A percentile compares a stretch with the other conserved stretches of the same genome.
Evolutionary conservation across 2,113 vertebrate species (phyloP).

Genomic region (Alligator mississippiensis): DNA sequence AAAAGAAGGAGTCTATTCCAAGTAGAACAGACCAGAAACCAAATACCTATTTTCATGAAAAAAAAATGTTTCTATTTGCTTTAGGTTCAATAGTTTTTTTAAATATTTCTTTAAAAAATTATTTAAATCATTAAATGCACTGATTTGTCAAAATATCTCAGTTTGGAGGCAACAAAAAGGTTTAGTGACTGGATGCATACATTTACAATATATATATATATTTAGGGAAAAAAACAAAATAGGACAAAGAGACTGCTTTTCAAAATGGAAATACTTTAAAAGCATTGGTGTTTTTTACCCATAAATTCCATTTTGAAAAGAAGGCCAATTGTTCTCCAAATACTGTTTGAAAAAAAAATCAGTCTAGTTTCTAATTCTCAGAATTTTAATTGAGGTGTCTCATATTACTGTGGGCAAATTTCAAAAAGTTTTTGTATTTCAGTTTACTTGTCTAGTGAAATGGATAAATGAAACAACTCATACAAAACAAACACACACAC

Average conservation of each 20-base stretch:
- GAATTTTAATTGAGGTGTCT: conserved; percentile 47
- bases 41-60: background rate
- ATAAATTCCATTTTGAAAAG: background rate
- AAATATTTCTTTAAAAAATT: background rate
- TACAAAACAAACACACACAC: conserved; percentile 11
- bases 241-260: background rate
- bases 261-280: background rate
- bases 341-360: conserved; percentile 24
- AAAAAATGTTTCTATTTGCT: background rate
- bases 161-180: background rate
- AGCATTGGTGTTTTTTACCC: background rate
- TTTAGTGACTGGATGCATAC: background rate
- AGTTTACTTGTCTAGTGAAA: conserved; percentile 23
- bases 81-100: background rate
- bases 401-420: conserved; percentile 24
- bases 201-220: background rate
- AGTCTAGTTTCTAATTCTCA: conserved; percentile 43
- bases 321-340: background rate
- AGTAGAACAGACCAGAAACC: background rate
- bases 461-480: background rate
- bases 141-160: background rate
- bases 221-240: background rate
- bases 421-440: conserved; percentile 21
- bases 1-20: too few relatives aligned
- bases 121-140: background rate